Base-by-base conservation (phyloP, 2,888 invertebrate genomes). In the Cyclophora albipunctata region DNA sequence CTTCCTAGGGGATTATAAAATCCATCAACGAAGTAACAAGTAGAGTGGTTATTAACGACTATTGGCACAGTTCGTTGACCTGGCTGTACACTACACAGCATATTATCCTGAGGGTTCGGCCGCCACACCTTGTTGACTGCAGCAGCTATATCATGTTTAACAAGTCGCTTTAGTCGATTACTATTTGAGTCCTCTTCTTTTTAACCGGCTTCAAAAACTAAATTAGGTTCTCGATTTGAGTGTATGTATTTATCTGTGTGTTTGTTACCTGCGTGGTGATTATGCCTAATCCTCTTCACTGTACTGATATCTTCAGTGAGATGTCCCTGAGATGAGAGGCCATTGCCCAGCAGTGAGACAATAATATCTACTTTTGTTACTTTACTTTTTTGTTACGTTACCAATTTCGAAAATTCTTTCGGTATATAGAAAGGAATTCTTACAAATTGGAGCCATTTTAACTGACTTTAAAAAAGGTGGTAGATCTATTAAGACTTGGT, bases 41-140 rank as follows among this genome's bases (percentile, higher is more conserved):
- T 45, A 49, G 37, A 54, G 54, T 46, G 54, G 49, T 48, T 47
- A 53, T 51, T 47, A 49, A 53, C 46, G 34, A 3, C 6, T 3
- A 3, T 7, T 56, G 51, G 52, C 49, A 62, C 63, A 63, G 63
- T 62, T 57, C 67, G 59, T 73, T 75, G 76, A 75, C 76, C 76
- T 64, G 55, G 53, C 57, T 60, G 64, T 67, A 73, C 42, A 20
- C 7, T 73, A 71, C 62, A 58, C 62, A 58, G 70, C 57, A 59
- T 66, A 67, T 67, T 68, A 69, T 65, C 57, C 58, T 61, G 46
- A 61, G 72, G 83, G 83, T 71, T 71, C 51, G 83, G 73, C 75
- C 61, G 67, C 74, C 83, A 64, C 80, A 51, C 82, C 82, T 71
- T 62, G 50, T 70, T 74, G 69, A 69, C 65, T 75, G 70, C 75